These are phyloP conservation scores for Byasa hedistus DNA, from an alignment of 2,888 invertebrate genomes.

Conservation along the genomic window DNA sequence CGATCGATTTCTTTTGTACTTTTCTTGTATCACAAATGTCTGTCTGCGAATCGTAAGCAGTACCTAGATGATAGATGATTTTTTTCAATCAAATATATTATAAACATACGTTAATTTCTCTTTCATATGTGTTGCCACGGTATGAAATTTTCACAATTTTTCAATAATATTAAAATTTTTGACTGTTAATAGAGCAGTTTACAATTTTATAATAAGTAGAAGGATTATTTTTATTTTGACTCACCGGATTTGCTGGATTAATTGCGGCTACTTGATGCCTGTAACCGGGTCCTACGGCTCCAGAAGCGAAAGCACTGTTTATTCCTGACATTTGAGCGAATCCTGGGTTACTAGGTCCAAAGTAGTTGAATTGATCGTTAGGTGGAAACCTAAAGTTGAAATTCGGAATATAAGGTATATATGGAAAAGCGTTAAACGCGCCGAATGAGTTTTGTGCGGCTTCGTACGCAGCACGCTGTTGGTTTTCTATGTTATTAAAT, in stretches of 20 bases:
- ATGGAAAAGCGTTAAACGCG: conserved; percentile 56
- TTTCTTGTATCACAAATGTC: no score
- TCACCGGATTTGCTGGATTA: conserved; percentile 82
- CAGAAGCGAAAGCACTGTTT: conserved; percentile 74
- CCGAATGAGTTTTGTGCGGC: conserved; percentile 69
- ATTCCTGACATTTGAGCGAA: conserved; percentile 38
- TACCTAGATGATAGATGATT: no score
- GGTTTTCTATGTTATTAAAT: conserved; percentile 52
- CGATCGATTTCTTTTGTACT: no score
- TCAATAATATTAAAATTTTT: no score
- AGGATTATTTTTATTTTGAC: conserved; percentile 31
- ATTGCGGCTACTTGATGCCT: conserved; percentile 80
- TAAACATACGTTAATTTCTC: no score
- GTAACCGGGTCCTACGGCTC: conserved; percentile 75
- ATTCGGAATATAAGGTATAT: conserved; percentile 52
- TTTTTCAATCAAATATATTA: no score
- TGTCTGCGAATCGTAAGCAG: no score
- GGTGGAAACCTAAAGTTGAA: conserved; percentile 57
- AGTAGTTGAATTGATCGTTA: conserved; percentile 40
- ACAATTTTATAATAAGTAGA: not conserved
- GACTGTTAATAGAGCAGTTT: no score
- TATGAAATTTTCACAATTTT: no score
- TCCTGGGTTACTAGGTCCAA: conserved; percentile 36
- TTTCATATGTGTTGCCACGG: no score
- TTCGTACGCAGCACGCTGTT: conserved; percentile 54